Conservation (phyloP, 2,888 invertebrate species). For the Psylliodes chrysocephalus region DNA sequence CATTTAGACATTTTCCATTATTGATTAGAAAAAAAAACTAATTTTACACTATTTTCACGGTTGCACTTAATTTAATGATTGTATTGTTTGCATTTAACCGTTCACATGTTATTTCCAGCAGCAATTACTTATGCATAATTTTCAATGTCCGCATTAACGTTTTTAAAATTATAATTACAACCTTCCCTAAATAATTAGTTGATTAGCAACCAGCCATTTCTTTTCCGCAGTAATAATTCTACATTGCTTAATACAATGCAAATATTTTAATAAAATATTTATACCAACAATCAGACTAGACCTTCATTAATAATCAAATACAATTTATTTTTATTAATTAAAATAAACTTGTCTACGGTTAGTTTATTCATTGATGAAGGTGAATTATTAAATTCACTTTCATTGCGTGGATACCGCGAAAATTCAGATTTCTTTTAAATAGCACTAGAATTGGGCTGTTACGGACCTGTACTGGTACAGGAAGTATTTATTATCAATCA, state of each 20-base stretch:
- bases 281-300: not conserved
- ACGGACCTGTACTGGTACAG: no score
- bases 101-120: not conserved
- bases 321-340: not conserved
- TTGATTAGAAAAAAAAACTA: no score
- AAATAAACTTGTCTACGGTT: not conserved
- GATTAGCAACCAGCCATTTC: no score
- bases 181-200: no score
- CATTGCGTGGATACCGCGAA: no score
- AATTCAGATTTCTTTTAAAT: no score
- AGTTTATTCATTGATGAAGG: conserved; percentile 3
- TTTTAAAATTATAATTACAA: not conserved
- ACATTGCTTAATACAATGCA: not conserved
- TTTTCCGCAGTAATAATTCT: not conserved
- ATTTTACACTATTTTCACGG: conserved; percentile 8
- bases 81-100: not conserved
- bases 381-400: no score
- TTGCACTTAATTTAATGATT: not conserved
- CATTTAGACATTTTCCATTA: no score
- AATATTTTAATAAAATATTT: not conserved
- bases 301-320: not conserved
- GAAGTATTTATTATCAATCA: no score
- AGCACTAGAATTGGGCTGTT: no score
- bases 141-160: not conserved
- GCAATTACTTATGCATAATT: conserved; percentile 4